Base-by-base conservation (phyloP, 2,888 invertebrate genomes). In the Leptodirus hochenwartii region DNA sequence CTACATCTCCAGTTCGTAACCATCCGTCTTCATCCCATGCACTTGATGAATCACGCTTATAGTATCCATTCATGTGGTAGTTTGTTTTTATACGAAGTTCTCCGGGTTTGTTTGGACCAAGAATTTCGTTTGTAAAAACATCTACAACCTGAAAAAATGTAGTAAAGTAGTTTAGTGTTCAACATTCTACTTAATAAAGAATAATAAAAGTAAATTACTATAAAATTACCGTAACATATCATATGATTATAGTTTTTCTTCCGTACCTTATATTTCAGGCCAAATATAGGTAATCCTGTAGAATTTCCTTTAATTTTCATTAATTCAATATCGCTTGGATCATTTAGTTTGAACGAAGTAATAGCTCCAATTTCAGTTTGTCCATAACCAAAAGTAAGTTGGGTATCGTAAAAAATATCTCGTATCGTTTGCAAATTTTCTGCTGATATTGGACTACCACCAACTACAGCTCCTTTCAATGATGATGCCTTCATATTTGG, bases 1-100 rank as follows among this genome's bases (percentile, higher is more conserved):
- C 53, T 13, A 64, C 45, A 35, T 66, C 66, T 0, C 66, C 65
- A 2, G 63, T 59, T 39, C 54, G 59, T 17, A 62, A 45, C 59
- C 60, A 65, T 3, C 60, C 53, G 15, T 56, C 57, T n/a, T 47
- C 45, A 5, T 58, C 51, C 30, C 58, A 57, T 0, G 52, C 42
- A 10, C 55, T 54, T n/a, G 47, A 47, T 4, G 33, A 27, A 30
- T 55, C 58, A 31, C 47, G 38, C 24, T 56, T 57, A 40, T 60
- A 57, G 41, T 65, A 66, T 5, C 56, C 61, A 51, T 58, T 47
- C 39, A 33, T 49, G 8, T 41, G 27, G 22, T 39, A 36, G 16
- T 41, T 37, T 3, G 50, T 58, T 45, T 59, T 61, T 2, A 64
- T 22, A 53, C 62, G 58, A 8, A 68, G 43, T 39, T 67, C 67